Evolutionary conservation across 2,888 invertebrate genomes (phyloP), one percentile per base, ranked within the genome.

Genomic region (Clostera curtula): DNA sequence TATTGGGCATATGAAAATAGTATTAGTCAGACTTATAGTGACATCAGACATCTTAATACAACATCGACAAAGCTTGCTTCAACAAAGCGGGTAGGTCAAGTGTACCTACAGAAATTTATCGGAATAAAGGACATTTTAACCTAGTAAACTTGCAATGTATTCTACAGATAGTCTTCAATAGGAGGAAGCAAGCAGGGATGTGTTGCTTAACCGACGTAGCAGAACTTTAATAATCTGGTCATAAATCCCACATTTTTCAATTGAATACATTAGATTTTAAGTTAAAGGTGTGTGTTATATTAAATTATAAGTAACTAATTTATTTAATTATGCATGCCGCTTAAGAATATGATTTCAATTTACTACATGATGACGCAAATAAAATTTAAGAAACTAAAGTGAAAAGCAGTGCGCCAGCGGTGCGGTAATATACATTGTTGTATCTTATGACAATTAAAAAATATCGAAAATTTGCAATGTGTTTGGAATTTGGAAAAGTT

Each of bases 401-500:
- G 27, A 29, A 36, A 64, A 77, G 80, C 82, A 54, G 77, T 79
- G 77, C 73, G 57, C 54, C 56, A 77, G 77, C 82, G 49, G 77
- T 77, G 74, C 67, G 51, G 40, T 40, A 40, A 38, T 41, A 45
- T 44, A 56, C 69, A 69, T 63, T 66, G 68, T 61, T 63, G 67
- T 74, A 75, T 70, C 63, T 62, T 56, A 34, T 21, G 27, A 25
- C 12, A 20, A 20, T 27, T 33, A 29, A 8, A 18, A 15, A 15
- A 14, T 33, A 12, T 19, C 10, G 12, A 11, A 27, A 16, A 26
- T 16, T 32, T n/a, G 16, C 16, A 8, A 18, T 7, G 4, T 21
- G 12, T n/a, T n/a, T n/a, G n/a, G n/a, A n/a, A n/a, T n/a, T n/a
- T n/a, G n/a, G n/a, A n/a, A n/a, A 10, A 17, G 12, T 20, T 29